These are phyloP conservation scores for Caiman crocodilus DNA, from an alignment of 2,797 vertebrate genomes.

Conservation along the genomic window DNA sequence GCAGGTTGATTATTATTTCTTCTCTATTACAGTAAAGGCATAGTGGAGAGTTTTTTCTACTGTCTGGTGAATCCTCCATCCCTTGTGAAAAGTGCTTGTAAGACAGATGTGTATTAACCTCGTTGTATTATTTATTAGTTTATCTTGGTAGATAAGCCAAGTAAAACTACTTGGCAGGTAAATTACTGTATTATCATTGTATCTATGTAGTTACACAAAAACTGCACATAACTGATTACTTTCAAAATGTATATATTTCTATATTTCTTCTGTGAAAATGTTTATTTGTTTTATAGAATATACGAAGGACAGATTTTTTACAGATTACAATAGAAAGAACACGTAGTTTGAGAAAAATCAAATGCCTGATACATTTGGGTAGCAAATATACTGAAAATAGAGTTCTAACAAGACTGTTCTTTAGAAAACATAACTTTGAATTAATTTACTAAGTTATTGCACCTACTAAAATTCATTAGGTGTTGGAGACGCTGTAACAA, in stretches of 20 bases:
- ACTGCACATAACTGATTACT: neutral
- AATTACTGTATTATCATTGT: neutral
- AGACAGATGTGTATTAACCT: neutral
- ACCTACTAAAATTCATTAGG: neutral
- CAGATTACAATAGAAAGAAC: neutral
- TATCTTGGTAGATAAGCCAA: neutral
- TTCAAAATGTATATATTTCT: neutral
- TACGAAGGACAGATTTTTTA: neutral
- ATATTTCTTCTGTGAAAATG: neutral
- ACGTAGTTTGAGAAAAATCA: neutral
- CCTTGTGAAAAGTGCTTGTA: neutral
- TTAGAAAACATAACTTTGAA: neutral
- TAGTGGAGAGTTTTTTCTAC: neutral
- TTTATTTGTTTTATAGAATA: neutral
- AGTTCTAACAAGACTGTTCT: neutral
- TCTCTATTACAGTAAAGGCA: neutral
- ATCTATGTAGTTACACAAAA: neutral
- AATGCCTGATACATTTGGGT: neutral
- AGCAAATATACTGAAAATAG: neutral
- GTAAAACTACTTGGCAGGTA: neutral
- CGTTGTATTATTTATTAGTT: accelerated
- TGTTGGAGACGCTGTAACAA: slow-evolving; percentile 36
- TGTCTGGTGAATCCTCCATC: neutral
- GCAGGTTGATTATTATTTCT: neutral
- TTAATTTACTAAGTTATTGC: slow-evolving; percentile 23